Conservation (phyloP, 2,113 vertebrate genomes). For the Castor canadensis region DNA sequence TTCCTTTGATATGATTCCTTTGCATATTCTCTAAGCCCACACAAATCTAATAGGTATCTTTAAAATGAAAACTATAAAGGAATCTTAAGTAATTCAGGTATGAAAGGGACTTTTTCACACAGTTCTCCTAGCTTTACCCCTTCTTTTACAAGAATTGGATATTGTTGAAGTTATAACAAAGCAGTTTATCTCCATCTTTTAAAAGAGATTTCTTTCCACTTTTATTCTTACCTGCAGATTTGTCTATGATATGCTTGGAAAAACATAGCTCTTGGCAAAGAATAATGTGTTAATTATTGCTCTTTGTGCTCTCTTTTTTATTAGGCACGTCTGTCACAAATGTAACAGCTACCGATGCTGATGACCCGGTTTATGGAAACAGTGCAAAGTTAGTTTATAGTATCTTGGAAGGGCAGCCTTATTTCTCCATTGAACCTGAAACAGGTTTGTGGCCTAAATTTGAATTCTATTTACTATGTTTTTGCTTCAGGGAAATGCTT, state of each 20-base stretch:
- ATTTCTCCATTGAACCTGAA: conserved; percentile 97
- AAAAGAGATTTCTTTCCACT: neutral
- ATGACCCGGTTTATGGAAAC: conserved; percentile 98
- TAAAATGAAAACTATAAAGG: conserved; percentile 75
- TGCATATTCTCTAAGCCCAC: conserved; percentile 70
- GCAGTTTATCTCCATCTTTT: conserved; percentile 31
- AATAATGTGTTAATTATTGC: conserved; percentile 60
- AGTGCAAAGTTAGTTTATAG: conserved; percentile 98
- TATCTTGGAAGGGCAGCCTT: conserved; percentile 98
- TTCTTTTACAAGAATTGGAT: conserved; percentile 52
- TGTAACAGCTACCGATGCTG: conserved; percentile 96
- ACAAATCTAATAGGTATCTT: conserved; percentile 69
- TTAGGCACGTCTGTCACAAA: conserved; percentile 96
- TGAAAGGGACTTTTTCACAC: conserved; percentile 52
- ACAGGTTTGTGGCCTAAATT: conserved; percentile 88
- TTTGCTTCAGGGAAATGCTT: conserved; percentile 61
- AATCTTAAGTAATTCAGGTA: conserved; percentile 74
- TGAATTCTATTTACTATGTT: conserved; percentile 55
- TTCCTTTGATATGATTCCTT: conserved; percentile 78
- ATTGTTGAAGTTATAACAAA: conserved; percentile 55
- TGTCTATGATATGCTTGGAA: conserved; percentile 35
- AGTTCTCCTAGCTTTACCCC: conserved; percentile 41
- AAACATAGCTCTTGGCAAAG: conserved; percentile 45
- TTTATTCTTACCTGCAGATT: conserved; percentile 1
- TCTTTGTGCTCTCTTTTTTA: neutral